These are phyloP conservation scores for Brachionus paranguensis DNA, from an alignment of 1,140 invertebrate species.

Conservation along the genomic window DNA sequence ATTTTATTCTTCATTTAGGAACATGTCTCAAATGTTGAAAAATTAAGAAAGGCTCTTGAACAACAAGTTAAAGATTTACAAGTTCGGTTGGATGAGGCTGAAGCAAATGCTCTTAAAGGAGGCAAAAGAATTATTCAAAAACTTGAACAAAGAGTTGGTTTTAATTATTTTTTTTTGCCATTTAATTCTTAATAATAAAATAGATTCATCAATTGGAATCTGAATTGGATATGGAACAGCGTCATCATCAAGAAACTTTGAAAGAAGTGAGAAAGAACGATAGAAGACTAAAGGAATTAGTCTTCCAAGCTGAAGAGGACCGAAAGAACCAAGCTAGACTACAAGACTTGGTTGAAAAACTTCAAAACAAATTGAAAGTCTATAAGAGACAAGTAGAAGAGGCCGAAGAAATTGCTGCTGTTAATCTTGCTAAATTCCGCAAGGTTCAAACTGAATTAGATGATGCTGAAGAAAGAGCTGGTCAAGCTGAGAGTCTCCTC, in stretches of 20 bases:
- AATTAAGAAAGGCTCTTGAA: slow-evolving; percentile 91
- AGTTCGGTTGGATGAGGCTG: slow-evolving; percentile 87
- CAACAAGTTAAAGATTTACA: slow-evolving; percentile 97
- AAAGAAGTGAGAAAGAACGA: slow-evolving; percentile 71
- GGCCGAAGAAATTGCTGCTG: slow-evolving; percentile 93
- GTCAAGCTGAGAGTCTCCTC: slow-evolving; percentile 92
- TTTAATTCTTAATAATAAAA: neutral
- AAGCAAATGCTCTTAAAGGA: slow-evolving; percentile 91
- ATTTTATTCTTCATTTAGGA: slow-evolving; percentile 51
- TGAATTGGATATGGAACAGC: slow-evolving; percentile 93
- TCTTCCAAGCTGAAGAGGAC: slow-evolving; percentile 93
- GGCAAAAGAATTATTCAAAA: slow-evolving; percentile 74
- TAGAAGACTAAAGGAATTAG: slow-evolving; percentile 63
- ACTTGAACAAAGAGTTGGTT: slow-evolving; percentile 57
- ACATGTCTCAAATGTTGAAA: slow-evolving; percentile 93
- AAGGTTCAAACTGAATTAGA: slow-evolving; percentile 66
- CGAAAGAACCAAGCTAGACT: slow-evolving; percentile 94
- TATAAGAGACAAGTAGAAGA: slow-evolving; percentile 99
- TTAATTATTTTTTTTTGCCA: neutral
- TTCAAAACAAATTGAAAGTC: slow-evolving; percentile 97
- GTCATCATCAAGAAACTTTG: slow-evolving; percentile 74
- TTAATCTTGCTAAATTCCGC: slow-evolving; percentile 98
- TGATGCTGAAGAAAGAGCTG: slow-evolving; percentile 94
- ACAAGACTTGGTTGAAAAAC: slow-evolving; percentile 95
- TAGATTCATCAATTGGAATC: slow-evolving; percentile 74